These are phyloP conservation scores for Bergia puertoricense DNA, from an alignment of 92 coral and sea anemone species.

Conservation along the genomic window DNA sequence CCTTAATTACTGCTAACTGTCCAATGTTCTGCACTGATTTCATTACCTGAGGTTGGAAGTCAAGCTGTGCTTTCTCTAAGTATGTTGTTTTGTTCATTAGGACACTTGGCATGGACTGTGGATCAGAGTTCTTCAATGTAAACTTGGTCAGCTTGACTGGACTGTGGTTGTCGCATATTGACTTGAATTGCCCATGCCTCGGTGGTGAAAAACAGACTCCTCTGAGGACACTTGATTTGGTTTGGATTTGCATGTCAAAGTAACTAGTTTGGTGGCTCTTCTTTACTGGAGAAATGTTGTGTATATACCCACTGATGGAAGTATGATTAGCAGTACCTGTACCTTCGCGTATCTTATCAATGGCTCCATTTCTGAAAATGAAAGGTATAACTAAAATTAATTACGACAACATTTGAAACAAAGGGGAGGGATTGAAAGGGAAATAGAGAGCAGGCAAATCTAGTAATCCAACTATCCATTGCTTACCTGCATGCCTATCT, in stretches of 20 bases:
- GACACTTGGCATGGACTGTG: background rate
- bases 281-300: constrained; percentile 9
- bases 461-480: background rate
- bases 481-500: too few species aligned
- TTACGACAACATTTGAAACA: background rate
- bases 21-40: constrained; percentile 8
- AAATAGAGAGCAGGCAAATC: background rate
- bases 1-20: background rate
- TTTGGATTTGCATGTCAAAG: constrained; percentile 30
- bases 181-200: background rate
- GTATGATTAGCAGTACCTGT: too few species aligned
- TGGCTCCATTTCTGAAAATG: too few species aligned
- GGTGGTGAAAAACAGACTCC: background rate
- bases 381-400: too few species aligned
- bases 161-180: too few species aligned
- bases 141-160: too few species aligned
- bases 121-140: background rate
- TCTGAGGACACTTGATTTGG: background rate
- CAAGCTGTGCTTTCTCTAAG: background rate
- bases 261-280: background rate
- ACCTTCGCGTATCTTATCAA: too few species aligned
- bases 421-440: background rate
- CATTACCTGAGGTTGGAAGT: background rate
- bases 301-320: background rate
- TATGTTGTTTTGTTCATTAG: background rate